A percentile compares a stretch with the other conserved stretches of the same genome.
phyloP scores from a whole-genome alignment of 2,888 invertebrate species.

The Petrolisthes cinctipes region DNA sequence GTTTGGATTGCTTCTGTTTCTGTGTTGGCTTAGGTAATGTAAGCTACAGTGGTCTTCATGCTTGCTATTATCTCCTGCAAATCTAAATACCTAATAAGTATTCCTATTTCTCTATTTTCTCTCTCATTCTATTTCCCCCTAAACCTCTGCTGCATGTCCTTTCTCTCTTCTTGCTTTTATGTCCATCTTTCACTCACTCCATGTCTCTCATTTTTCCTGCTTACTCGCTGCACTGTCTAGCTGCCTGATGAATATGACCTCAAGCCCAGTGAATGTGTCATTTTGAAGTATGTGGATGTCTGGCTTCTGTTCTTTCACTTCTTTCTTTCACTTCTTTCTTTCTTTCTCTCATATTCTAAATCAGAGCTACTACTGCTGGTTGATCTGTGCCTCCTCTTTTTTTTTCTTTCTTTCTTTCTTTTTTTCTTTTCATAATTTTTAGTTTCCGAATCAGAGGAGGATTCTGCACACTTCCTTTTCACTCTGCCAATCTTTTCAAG shows the following conservation, averaged over 20 bases:
- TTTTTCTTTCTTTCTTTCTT: conserved; percentile 49
- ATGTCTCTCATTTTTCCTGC: background rate
- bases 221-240: background rate
- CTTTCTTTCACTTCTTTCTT: conserved; percentile 42
- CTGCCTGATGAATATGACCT: conserved; percentile 61
- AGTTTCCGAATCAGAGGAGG: conserved; percentile 33
- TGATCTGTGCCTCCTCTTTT: conserved; percentile 24
- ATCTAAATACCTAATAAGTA: too few relatives aligned
- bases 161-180: background rate
- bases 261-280: conserved; percentile 62
- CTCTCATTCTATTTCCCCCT: background rate
- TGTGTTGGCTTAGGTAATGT: too few relatives aligned
- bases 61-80: too few relatives aligned
- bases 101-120: background rate
- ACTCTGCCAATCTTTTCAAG: conserved; percentile 66
- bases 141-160: background rate
- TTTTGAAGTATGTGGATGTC: conserved; percentile 56
- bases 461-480: background rate
- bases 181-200: background rate
- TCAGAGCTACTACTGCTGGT: conserved; percentile 28
- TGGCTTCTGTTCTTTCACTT: conserved; percentile 30
- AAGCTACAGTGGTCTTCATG: too few relatives aligned
- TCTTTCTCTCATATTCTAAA: conserved; percentile 42
- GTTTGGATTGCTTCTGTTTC: too few relatives aligned
- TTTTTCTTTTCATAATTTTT: conserved; percentile 42